Conservation (phyloP, 2,797 vertebrate genomes). For the Enteromius anoplus region DNA sequence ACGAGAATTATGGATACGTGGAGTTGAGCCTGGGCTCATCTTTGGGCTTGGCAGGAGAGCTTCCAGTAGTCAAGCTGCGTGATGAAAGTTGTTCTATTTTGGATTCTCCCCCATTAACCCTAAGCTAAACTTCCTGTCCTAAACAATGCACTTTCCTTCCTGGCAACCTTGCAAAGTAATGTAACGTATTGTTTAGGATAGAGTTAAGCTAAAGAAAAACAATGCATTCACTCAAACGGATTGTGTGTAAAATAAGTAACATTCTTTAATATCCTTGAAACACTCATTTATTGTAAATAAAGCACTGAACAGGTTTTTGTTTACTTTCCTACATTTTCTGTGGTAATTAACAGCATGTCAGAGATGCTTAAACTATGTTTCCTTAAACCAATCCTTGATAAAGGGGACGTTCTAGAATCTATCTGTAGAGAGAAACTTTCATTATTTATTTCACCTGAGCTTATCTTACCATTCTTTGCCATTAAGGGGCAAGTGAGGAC, state of each 20-base stretch:
- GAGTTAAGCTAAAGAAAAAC: not conserved
- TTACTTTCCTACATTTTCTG: not conserved
- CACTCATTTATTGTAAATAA: not conserved
- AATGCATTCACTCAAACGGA: not conserved
- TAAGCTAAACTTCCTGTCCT: slow-evolving; percentile 63
- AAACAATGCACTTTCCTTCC: slow-evolving; percentile 64
- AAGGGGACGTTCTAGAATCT: not conserved
- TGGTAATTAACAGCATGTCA: too few relatives aligned
- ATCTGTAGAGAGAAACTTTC: not conserved
- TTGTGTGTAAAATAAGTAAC: not conserved
- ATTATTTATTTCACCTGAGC: not conserved
- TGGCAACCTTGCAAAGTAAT: slow-evolving; percentile 39
- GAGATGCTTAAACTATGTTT: not conserved
- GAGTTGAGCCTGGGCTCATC: not conserved
- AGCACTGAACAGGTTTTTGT: not conserved
- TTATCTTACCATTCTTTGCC: slow-evolving; percentile 1
- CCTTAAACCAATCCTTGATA: not conserved
- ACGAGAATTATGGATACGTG: not conserved
- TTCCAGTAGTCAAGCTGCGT: slow-evolving; percentile 11
- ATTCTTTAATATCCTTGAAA: slow-evolving; percentile 14
- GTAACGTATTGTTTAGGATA: not conserved
- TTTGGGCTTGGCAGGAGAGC: not conserved
- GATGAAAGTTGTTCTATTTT: slow-evolving; percentile 59
- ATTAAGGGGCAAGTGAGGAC: slow-evolving; percentile 1
- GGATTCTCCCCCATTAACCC: slow-evolving; percentile 19